Base-by-base conservation (phyloP, 2,888 invertebrate species). In the Drosophila putrida region DNA sequence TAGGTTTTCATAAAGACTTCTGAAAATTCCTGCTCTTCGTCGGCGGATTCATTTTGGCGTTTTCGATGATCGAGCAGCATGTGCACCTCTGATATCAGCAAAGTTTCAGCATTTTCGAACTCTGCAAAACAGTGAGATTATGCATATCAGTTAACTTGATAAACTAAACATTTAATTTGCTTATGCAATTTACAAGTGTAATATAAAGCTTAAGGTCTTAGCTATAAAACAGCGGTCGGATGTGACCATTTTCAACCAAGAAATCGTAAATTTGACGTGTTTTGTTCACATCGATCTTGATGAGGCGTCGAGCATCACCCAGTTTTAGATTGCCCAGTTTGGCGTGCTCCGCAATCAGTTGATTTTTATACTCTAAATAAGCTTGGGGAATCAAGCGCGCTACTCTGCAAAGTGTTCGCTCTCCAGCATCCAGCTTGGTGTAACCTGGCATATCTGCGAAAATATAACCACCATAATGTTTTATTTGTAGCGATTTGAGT, bases 1-100 rank as follows among this genome's bases (percentile, higher is more conserved):
- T 98, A 94, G 0, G 99, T 99, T 92, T 99, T 99, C 95, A 98
- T 96, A 91, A 99, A 99, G 8, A 99, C 99, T 92, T 99, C 99
- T 0, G 98, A 98, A 91, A 99, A 96, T 92, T 99, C 99, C 92
- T 99, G 99, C 90, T 98, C 98, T 88, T 99, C 99, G 91, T 99
- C 99, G 3, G 98, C 98, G 33, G 97, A 98, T 93, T 99, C 99
- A 92, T 99, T 99, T 93, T 99, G 99, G 36, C 97, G 96, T 92
- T 99, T 98, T 58, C 99, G 95, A 93, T 99, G 99, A 91, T 99
- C 98, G 86, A 99, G 93, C 84, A 99, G 93, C 97, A 99, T 98
- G 91, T 97, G 97, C 0, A 98, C 98, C 93, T 98, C 98, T 3
- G 98, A 98, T 91, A 99, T 98, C 58, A 99, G 93, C 63, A 99